Conservation (phyloP, 1,140 invertebrate genomes). For the Drosophila suzukii region DNA sequence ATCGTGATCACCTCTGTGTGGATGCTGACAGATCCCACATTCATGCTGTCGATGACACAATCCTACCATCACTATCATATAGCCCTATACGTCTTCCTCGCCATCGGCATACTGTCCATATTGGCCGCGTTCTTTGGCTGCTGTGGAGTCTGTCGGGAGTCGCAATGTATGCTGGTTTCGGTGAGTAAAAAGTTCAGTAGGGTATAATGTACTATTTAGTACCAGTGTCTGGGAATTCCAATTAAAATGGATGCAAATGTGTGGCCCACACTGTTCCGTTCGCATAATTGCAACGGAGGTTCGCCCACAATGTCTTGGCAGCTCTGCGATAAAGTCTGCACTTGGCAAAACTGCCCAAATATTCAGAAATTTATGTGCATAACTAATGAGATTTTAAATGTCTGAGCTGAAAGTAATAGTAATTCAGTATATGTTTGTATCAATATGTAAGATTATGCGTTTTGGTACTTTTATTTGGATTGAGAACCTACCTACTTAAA, state of each 20-base stretch:
- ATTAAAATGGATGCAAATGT: constrained; percentile 38
- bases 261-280: constrained; percentile 24
- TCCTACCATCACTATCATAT: constrained; percentile 89
- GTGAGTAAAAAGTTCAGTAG: constrained; percentile 85
- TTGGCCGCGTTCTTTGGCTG: constrained; percentile 95
- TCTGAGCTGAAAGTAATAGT: too few species aligned
- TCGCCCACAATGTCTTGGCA: constrained; percentile 23
- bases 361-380: neutral
- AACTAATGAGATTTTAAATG: too few species aligned
- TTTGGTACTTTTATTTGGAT: too few species aligned
- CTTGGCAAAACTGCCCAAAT: neutral
- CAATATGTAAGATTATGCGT: too few species aligned
- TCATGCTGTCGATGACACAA: constrained; percentile 89
- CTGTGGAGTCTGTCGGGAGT: constrained; percentile 94
- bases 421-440: too few species aligned
- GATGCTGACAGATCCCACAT: constrained; percentile 91
- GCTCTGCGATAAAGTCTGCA: constrained; percentile 11
- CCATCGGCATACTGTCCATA: constrained; percentile 91
- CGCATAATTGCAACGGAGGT: constrained; percentile 29
- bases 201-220: neutral
- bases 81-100: constrained; percentile 91
- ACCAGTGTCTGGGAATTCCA: constrained; percentile 26
- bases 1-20: constrained; percentile 89
- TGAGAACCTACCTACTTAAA: too few species aligned
- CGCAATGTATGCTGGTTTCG: constrained; percentile 93